Evolutionary conservation across 2,797 vertebrate genomes (phyloP), one percentile per base, ranked within the genome.

Genomic region (Tangara arthus): DNA sequence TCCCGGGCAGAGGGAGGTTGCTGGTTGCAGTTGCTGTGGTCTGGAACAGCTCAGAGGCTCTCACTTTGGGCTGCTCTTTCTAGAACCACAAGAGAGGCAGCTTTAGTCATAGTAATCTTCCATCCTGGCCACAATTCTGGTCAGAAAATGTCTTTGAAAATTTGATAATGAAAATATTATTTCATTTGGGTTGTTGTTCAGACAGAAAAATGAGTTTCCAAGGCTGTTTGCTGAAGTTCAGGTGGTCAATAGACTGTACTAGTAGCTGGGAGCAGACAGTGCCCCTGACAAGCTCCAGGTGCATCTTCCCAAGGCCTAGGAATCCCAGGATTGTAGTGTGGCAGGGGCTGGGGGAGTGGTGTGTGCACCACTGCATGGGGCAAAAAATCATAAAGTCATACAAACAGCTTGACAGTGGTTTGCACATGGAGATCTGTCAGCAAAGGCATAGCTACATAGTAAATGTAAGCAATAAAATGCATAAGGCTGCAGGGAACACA

Each of bases 341-440:
- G 12, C 27, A 0, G 0, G n/a, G 42, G 42, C 16, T 28, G 9
- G 24, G 14, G 21, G 4, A 53, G 8, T 49, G 13, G 16, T 56
- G 27, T 28, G 49, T 69, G 24, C 27, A 32, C 15, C 15, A 23
- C 15, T 5, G 4, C 44, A 57, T 9, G 6, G 50, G 6, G 21
- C 4, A 27, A 52, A 55, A 72, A 47, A 23, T 27, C 60, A 30
- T 21, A 6, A 73, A 35, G 37, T 73, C 56, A 30, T 20, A 35
- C 15, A 41, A 39, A 68, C 26, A 73, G 34, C 22, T 49, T 12
- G 18, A 39, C 32, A 52, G 13, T 2, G 5, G 23, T 85, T 73
- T 77, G 28, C 39, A 61, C 1, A 0, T 20, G 41, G 41, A 64
- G 26, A 57, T 71, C 44, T 61, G 39, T 63, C 81, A 82, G 75